Percentiles rank a stretch among this genome's conserved stretches.
Evolutionary conservation across 2,888 invertebrate genomes (phyloP).

Genomic region (Orthosia cruda): DNA sequence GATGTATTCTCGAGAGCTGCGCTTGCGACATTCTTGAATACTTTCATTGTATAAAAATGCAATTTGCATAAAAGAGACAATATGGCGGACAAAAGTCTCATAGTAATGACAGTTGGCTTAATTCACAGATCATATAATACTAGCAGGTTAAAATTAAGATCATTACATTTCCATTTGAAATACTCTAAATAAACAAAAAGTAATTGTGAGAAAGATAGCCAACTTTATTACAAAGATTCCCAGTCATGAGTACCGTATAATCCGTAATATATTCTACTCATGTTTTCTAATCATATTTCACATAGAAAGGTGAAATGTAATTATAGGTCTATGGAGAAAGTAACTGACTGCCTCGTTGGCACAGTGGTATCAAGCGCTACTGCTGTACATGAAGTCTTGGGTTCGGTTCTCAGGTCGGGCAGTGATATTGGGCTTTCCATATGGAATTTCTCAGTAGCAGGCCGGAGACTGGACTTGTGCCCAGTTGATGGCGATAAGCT

Average conservation of each 20-base stretch:
- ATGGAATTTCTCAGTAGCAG: too few species aligned
- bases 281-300: constrained; percentile 57
- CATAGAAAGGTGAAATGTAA: constrained; percentile 50
- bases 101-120: neutral
- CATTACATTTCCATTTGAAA: constrained; percentile 24
- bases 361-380: too few species aligned
- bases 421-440: too few species aligned
- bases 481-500: too few species aligned
- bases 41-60: constrained; percentile 25
- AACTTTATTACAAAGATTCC: constrained; percentile 20
- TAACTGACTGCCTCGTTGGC: neutral
- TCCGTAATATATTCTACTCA: constrained; percentile 38
- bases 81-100: constrained; percentile 3
- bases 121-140: too few species aligned
- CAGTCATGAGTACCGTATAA: constrained; percentile 41
- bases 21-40: constrained; percentile 1
- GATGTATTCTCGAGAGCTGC: constrained; percentile 27
- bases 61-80: constrained; percentile 19
- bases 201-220: constrained; percentile 29
- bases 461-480: too few species aligned
- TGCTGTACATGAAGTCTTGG: too few species aligned
- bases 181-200: constrained; percentile 24
- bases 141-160: constrained; percentile 10
- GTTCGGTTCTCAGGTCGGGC: too few species aligned
- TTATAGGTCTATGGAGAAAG: constrained; percentile 12